Conservation (phyloP, 2,113 vertebrate species). For the Sinosuthora webbiana region DNA sequence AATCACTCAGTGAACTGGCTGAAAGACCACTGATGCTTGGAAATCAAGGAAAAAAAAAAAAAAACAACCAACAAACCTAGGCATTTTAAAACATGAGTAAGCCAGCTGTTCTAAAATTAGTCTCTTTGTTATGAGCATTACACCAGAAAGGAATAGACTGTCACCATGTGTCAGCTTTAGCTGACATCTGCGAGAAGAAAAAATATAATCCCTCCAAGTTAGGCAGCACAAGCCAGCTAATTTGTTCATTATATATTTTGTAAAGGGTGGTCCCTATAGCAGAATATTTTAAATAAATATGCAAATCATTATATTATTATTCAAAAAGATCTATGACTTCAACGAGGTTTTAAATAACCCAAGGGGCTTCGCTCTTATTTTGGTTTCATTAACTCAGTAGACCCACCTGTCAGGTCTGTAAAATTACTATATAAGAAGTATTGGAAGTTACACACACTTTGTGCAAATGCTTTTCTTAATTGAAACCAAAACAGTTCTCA, state of each 20-base stretch:
- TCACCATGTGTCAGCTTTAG: slow-evolving; percentile 50
- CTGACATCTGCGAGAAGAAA: slow-evolving; percentile 42
- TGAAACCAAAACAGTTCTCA: neutral
- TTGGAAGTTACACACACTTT: slow-evolving; percentile 14
- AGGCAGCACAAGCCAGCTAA: neutral
- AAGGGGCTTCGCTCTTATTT: slow-evolving; percentile 28
- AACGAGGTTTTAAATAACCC: slow-evolving; percentile 68
- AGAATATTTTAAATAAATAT: slow-evolving; percentile 74
- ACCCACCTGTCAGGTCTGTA: slow-evolving; percentile 59
- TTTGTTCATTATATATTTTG: slow-evolving; percentile 61
- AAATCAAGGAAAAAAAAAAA: neutral
- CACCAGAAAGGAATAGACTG: slow-evolving; percentile 1
- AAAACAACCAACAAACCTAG: neutral
- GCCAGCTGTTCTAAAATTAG: slow-evolving; percentile 30
- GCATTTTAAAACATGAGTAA: neutral
- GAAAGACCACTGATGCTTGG: neutral
- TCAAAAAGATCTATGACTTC: slow-evolving; percentile 64
- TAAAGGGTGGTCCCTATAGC: slow-evolving; percentile 53
- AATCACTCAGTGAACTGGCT: neutral
- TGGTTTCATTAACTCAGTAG: slow-evolving; percentile 33
- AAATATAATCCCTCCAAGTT: neutral
- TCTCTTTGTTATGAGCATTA: neutral
- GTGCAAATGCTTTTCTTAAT: neutral
- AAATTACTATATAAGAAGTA: slow-evolving; percentile 48
- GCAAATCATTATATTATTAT: slow-evolving; percentile 72